Evolutionary conservation across 92 coral and sea anemone genomes (phyloP).

Genomic region (Epizoanthus fatuus): DNA sequence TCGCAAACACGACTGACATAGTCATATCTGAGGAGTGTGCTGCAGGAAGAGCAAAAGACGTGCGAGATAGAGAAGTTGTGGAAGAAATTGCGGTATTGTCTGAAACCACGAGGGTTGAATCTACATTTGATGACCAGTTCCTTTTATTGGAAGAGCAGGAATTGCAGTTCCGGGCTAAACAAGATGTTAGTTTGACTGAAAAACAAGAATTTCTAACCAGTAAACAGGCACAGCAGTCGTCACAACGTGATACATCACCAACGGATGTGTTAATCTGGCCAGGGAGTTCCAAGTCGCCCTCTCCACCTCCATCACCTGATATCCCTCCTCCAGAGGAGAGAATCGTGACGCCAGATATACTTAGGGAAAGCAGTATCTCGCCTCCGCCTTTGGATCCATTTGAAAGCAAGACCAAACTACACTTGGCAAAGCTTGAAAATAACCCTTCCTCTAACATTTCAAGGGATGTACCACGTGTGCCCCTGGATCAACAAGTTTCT

Average conservation of each 20-base stretch:
- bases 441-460: slow-evolving; percentile 7
- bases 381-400: slow-evolving; percentile 2
- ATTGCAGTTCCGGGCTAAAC: background rate
- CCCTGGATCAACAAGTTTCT: slow-evolving; percentile 11
- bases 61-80: background rate
- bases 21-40: background rate
- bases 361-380: background rate
- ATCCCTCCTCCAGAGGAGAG: slow-evolving; percentile 30
- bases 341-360: slow-evolving; percentile 12
- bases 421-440: background rate
- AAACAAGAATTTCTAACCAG: slow-evolving; percentile 8
- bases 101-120: slow-evolving; percentile 4
- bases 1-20: background rate
- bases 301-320: slow-evolving; percentile 35
- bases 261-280: slow-evolving; percentile 1
- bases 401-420: background rate
- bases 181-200: background rate
- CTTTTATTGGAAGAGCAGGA: slow-evolving; percentile 7
- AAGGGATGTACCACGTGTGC: background rate
- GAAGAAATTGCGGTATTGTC: slow-evolving; percentile 22
- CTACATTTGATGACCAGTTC: slow-evolving; percentile 6
- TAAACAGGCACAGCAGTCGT: background rate
- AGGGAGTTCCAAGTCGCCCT: slow-evolving; percentile 16
- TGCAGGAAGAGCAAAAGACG: background rate
- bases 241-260: background rate